Evolutionary conservation across 1,140 invertebrate species (phyloP), one percentile per base, ranked within the genome.

Genomic region (Hylaeus volcanicus): DNA sequence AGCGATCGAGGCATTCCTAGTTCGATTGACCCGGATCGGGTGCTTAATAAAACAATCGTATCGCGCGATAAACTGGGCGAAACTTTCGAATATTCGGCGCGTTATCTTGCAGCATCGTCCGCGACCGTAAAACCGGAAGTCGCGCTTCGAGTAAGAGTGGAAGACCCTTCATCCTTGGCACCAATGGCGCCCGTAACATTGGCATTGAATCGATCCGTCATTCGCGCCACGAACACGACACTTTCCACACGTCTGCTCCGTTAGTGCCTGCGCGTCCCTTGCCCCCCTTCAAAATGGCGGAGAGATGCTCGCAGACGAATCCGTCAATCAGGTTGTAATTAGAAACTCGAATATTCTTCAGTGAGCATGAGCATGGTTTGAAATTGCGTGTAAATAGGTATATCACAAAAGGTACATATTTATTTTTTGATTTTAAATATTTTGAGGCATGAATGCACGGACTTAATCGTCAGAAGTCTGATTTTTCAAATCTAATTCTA

Each of bases 201-300:
- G 88, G 75, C 89, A 89, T 87, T 84, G 80, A 74, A 48, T 69
- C 37, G 43, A 90, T 92, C 60, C 68, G 83, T 81, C 45, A 93
- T 92, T 92, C 92, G 78, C 77, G 48, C 60, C 92, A 92, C 89
- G 91, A 86, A 71, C 79, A 72, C 84, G 71, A 37, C 69, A 90
- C 91, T 93, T 92, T 92, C 91, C 83, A 89, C 88, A 86, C 79
- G 82, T 83, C n/a, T 61, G 80, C 51, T 77, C 68, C 81, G 63
- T 82, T 86, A 81, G 73, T 58, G 37, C 68, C 48, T 71, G 64
- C 64, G 60, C 63, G n/a, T 68, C 68, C 53, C 48, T 68, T 58
- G n/a, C 72, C 41, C 72, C 41, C 45, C 53, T 74, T 69, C 2
- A 15, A 14, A 43, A 26, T 15, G 39, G 6, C 5, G 5, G 39